Conservation (phyloP, 2,797 vertebrate genomes). For the Anomalospiza imberbis region DNA sequence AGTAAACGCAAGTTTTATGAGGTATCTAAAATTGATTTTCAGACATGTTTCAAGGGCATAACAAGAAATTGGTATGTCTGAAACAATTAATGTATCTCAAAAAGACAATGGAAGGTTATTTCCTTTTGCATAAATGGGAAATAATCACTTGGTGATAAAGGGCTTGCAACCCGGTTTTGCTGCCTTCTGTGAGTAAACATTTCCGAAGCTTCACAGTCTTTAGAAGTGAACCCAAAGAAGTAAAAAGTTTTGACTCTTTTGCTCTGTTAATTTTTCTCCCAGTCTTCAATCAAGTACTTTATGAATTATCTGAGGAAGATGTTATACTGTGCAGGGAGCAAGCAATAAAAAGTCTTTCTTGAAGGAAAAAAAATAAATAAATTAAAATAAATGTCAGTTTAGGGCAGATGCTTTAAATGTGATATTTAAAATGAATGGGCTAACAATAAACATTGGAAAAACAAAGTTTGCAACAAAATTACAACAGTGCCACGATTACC, state of each 20-base stretch:
- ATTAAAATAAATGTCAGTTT: not conserved
- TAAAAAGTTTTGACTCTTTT: not conserved
- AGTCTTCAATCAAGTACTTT: not conserved
- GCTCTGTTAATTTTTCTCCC: not conserved
- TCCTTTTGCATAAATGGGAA: not conserved
- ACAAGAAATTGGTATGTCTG: not conserved
- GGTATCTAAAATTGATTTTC: not conserved
- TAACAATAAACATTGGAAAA: slow-evolving; percentile 26
- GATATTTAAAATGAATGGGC: not conserved
- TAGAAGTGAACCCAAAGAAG: not conserved
- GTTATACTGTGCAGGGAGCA: not conserved
- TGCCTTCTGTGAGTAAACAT: not conserved
- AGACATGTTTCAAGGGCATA: not conserved
- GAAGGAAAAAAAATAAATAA: not conserved
- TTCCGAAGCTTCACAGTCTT: not conserved
- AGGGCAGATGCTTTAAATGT: not conserved
- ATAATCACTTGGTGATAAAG: not conserved
- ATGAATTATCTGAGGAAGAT: not conserved
- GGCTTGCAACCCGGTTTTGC: not conserved
- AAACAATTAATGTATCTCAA: not conserved
- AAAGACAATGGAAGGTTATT: not conserved
- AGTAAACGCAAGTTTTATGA: not conserved
- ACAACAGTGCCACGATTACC: not conserved
- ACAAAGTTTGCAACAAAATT: not conserved
- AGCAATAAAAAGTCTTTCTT: not conserved